Evolutionary conservation across 2,888 invertebrate species (phyloP).

Genomic region (Cataglyphis albicans): DNA sequence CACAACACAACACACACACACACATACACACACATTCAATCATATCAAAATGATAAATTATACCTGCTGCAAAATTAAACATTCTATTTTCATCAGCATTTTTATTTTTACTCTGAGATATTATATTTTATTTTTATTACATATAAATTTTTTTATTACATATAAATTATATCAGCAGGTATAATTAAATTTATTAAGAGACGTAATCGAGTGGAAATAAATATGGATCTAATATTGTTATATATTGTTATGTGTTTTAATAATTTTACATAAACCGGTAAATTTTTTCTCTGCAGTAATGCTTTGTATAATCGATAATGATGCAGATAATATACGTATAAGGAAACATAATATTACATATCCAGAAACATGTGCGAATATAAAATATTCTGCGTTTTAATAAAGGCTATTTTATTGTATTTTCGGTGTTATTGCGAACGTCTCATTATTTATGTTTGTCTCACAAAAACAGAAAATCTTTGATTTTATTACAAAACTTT

Average conservation of each 20-base stretch:
- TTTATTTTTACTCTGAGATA: background rate
- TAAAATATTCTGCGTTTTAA: background rate
- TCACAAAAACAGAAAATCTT: background rate
- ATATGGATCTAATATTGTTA: conserved; percentile 3
- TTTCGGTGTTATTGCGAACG: background rate
- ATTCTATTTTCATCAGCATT: background rate
- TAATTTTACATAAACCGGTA: background rate
- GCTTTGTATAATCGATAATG: background rate
- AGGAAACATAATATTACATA: background rate
- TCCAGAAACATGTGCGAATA: background rate
- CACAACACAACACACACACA: too few species aligned
- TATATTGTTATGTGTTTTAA: conserved; percentile 17
- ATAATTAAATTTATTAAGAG: conserved; percentile 17
- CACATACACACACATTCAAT: too few species aligned
- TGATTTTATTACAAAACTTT: background rate
- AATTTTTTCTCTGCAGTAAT: background rate
- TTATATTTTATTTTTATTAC: conserved; percentile 8
- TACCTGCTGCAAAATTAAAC: background rate
- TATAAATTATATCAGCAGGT: background rate
- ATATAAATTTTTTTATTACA: background rate
- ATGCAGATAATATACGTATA: background rate
- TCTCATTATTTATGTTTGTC: conserved; percentile 10
- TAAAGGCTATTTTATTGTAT: background rate
- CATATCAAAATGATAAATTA: background rate
- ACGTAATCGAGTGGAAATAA: background rate